Evolutionary conservation across 2,888 invertebrate genomes (phyloP).

Genomic region (Perithous albicinctus): DNA sequence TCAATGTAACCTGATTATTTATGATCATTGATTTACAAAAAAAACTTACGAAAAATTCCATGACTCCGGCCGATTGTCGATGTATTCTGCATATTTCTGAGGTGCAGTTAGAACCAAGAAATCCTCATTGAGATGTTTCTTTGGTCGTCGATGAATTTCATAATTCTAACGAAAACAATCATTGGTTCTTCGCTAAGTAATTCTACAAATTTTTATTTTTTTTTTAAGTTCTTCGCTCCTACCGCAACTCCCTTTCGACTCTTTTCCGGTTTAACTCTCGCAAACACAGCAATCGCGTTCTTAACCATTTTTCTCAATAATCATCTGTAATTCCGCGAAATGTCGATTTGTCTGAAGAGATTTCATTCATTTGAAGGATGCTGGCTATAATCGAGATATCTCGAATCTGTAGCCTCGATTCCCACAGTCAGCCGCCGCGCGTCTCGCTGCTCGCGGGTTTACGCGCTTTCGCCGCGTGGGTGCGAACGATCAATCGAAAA

Average conservation of each 20-base stretch:
- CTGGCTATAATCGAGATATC: constrained; percentile 15
- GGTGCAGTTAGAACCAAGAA: constrained; percentile 71
- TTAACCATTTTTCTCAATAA: constrained; percentile 79
- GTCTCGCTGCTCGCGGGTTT: constrained; percentile 3
- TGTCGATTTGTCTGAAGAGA: neutral
- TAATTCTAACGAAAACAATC: constrained; percentile 70
- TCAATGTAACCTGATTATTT: too few species aligned
- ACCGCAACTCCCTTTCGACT: constrained; percentile 66
- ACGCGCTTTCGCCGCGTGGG: constrained; percentile 24
- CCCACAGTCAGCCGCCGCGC: constrained; percentile 71
- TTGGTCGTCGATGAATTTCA: constrained; percentile 74
- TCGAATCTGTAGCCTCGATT: constrained; percentile 85
- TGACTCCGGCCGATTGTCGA: constrained; percentile 78
- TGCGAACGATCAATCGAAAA: constrained; percentile 66
- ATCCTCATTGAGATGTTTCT: constrained; percentile 73
- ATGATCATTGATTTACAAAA: too few species aligned
- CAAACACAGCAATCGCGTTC: constrained; percentile 84
- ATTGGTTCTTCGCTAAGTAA: too few species aligned
- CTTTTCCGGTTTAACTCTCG: constrained; percentile 81
- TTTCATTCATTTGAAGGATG: neutral
- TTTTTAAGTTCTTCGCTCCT: constrained; percentile 39
- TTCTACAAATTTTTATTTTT: too few species aligned
- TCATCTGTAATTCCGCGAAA: constrained; percentile 9
- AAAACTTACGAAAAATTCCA: constrained; percentile 78
- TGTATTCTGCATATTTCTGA: constrained; percentile 71